Conservation (phyloP, 2,888 invertebrate species). For the Dicyrtoma fusca region DNA sequence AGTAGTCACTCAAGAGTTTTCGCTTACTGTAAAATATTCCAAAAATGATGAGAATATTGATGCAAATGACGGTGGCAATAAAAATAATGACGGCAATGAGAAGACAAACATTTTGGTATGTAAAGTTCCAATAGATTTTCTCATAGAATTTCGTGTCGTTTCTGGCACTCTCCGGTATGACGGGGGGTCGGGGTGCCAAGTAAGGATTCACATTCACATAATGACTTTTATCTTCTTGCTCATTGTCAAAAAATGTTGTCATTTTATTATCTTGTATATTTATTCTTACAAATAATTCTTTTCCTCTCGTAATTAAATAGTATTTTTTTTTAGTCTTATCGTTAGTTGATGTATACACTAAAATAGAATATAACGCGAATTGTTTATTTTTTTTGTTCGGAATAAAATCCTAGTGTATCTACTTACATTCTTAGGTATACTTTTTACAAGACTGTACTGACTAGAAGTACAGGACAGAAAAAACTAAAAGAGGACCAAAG, state of each 20-base stretch:
- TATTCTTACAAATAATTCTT: no score
- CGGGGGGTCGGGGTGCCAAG: conserved; percentile 36
- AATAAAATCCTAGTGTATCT: no score
- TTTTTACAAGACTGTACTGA: no score
- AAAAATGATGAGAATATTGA: conserved; percentile 45
- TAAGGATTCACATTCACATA: conserved; percentile 4
- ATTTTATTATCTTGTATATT: neutral
- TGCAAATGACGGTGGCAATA: conserved; percentile 48
- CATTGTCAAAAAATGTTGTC: conserved; percentile 22
- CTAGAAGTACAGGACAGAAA: no score
- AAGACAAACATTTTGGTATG: conserved; percentile 40
- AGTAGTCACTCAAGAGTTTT: conserved; percentile 42
- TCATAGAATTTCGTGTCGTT: conserved; percentile 39
- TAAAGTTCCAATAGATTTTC: conserved; percentile 45
- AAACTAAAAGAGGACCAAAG: no score
- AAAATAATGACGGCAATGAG: conserved; percentile 38
- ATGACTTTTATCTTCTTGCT: neutral
- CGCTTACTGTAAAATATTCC: conserved; percentile 42
- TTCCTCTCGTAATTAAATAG: no score
- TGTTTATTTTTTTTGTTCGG: no score
- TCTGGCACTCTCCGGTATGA: conserved; percentile 39
- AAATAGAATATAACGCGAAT: no score
- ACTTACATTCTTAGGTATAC: no score
- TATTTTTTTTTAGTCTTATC: no score
- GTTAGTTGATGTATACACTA: no score